phyloP scores from a whole-genome alignment of 2,888 invertebrate species.

The Dascillus cervinus region DNA sequence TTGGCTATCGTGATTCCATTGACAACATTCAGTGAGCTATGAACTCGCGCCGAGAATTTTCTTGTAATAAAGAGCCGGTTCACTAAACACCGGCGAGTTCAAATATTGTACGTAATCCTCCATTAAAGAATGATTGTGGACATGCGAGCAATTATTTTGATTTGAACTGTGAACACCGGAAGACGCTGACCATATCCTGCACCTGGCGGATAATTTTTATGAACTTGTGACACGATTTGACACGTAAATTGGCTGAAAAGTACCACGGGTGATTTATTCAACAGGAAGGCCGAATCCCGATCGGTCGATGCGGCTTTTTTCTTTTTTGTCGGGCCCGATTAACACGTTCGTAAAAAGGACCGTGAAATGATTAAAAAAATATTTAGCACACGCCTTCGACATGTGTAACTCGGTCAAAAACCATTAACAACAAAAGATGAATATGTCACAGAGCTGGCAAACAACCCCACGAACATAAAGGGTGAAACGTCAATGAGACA shows the following conservation, averaged over 20 bases:
- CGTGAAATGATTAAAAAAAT: conserved; percentile 15
- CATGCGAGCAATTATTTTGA: conserved; percentile 23
- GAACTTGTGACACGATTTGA: conserved; percentile 19
- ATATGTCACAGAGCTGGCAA: conserved; percentile 30
- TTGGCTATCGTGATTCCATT: conserved; percentile 20
- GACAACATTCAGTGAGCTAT: conserved; percentile 16
- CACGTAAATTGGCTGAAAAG: conserved; percentile 17
- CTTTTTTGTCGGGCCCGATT: conserved; percentile 1
- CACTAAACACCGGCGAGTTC: conserved; percentile 8
- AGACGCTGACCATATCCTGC: conserved; percentile 35
- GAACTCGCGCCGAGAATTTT: conserved; percentile 10
- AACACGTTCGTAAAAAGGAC: conserved; percentile 2
- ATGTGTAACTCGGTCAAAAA: conserved; percentile 33
- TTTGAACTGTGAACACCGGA: conserved; percentile 26
- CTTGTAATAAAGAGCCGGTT: conserved; percentile 9
- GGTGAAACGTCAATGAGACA: conserved; percentile 27
- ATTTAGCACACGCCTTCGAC: conserved; percentile 33
- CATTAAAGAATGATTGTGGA: no score
- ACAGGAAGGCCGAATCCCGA: conserved; percentile 13
- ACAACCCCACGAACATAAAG: conserved; percentile 28
- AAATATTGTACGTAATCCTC: no score
- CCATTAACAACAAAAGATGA: conserved; percentile 33
- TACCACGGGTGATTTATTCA: conserved; percentile 18
- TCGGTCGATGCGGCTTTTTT: conserved; percentile 2
- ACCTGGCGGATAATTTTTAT: conserved; percentile 17